Percentiles rank a stretch among this genome's conserved stretches.
Conservation (phyloP, 2,113 vertebrate genomes). For the Callorhinus ursinus region DNA sequence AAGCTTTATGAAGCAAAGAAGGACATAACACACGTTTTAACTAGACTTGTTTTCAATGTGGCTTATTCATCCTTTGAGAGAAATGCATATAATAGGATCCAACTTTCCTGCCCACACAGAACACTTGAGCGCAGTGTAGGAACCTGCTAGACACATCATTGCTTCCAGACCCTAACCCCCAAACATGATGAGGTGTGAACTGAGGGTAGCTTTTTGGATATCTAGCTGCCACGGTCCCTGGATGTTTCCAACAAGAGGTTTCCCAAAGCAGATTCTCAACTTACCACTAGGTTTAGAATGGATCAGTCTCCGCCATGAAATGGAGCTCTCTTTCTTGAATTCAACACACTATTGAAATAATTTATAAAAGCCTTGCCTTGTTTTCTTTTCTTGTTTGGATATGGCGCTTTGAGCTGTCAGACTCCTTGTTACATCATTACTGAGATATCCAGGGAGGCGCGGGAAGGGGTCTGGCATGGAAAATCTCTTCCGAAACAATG, state of each 20-base stretch:
- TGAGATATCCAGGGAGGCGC: background rate
- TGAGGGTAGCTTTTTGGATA: accelerated
- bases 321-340: background rate
- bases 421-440: background rate
- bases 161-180: background rate
- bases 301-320: background rate
- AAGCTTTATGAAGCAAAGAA: background rate
- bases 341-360: background rate
- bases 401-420: background rate
- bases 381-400: background rate
- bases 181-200: constrained; percentile 16
- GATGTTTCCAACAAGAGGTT: background rate
- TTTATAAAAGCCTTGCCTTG: background rate
- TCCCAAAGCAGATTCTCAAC: background rate
- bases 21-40: accelerated
- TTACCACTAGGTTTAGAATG: background rate
- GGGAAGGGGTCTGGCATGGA: background rate
- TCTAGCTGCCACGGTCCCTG: background rate
- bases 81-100: background rate
- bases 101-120: background rate
- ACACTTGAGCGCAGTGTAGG: accelerated
- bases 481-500: background rate
- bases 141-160: background rate
- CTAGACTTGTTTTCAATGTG: background rate
- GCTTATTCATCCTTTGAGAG: background rate